These are phyloP conservation scores for Eueremaeus valkanovi DNA, from an alignment of 2,888 invertebrate genomes.

Conservation along the genomic window DNA sequence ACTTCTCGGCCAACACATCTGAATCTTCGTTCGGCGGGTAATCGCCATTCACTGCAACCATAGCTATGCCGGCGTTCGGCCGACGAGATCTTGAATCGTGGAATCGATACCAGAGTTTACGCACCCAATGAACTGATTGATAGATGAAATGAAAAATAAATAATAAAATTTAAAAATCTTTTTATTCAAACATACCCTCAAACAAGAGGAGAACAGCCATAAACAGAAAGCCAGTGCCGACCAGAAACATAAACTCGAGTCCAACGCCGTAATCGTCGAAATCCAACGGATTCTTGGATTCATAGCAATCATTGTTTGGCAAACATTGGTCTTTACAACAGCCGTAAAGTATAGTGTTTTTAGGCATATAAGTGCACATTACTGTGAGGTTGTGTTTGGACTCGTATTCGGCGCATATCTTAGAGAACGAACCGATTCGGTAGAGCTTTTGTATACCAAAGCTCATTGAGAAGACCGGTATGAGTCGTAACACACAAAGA, in stretches of 20 bases:
- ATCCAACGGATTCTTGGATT: neutral
- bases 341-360: neutral
- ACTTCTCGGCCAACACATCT: conserved; percentile 35
- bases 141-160: neutral
- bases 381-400: neutral
- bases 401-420: conserved; percentile 7
- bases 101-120: conserved; percentile 1
- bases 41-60: neutral
- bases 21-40: conserved; percentile 14
- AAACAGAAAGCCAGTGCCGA: neutral
- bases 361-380: neutral
- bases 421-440: neutral
- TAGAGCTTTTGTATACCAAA: conserved; percentile 39
- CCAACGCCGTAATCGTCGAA: conserved; percentile 29
- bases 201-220: conserved; percentile 19
- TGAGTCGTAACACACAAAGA: neutral
- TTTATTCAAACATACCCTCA: conserved; percentile 6
- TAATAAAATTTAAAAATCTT: neutral
- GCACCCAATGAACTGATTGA: neutral
- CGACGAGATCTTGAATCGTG: neutral
- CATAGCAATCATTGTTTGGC: neutral
- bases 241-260: conserved; percentile 14
- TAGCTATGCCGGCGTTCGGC: neutral
- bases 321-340: conserved; percentile 27
- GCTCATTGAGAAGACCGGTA: conserved; percentile 39